Conservation (phyloP, 2,888 invertebrate genomes). For the Chalcosyrphus nemorum region DNA sequence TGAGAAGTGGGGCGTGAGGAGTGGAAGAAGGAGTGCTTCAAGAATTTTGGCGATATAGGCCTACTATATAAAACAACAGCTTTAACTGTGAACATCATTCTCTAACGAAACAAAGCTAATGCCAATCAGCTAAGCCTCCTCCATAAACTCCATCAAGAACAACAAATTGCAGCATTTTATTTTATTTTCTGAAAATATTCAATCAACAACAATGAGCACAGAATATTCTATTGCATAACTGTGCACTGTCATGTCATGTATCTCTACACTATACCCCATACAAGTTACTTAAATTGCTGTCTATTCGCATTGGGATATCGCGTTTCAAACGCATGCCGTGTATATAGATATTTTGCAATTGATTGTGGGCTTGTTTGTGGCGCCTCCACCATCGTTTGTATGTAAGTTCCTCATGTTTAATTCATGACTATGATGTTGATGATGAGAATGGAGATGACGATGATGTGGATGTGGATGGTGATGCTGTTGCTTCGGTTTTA, state of each 20-base stretch:
- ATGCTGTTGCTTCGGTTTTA: conserved; percentile 1
- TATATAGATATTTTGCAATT: neutral
- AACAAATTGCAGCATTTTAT: neutral
- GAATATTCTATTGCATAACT: neutral
- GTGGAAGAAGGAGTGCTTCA: too few relatives aligned
- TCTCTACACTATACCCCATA: neutral
- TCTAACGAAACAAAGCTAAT: neutral
- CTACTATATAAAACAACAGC: too few relatives aligned
- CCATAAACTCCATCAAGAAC: neutral
- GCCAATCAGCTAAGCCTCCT: neutral
- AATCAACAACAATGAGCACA: neutral
- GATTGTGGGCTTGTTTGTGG: conserved; percentile 9
- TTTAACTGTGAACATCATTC: too few relatives aligned
- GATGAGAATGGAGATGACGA: neutral
- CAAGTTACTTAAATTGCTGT: conserved; percentile 1
- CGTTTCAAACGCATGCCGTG: conserved; percentile 4
- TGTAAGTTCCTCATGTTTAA: neutral
- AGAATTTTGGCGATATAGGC: too few relatives aligned
- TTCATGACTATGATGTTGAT: neutral
- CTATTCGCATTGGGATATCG: conserved; percentile 5
- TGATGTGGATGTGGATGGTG: neutral
- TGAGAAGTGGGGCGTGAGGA: too few relatives aligned
- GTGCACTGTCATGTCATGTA: neutral
- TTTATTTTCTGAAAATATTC: neutral
- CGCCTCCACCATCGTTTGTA: neutral